phyloP scores from a whole-genome alignment of 2,888 invertebrate genomes.

The Oscheius sp. region DNA sequence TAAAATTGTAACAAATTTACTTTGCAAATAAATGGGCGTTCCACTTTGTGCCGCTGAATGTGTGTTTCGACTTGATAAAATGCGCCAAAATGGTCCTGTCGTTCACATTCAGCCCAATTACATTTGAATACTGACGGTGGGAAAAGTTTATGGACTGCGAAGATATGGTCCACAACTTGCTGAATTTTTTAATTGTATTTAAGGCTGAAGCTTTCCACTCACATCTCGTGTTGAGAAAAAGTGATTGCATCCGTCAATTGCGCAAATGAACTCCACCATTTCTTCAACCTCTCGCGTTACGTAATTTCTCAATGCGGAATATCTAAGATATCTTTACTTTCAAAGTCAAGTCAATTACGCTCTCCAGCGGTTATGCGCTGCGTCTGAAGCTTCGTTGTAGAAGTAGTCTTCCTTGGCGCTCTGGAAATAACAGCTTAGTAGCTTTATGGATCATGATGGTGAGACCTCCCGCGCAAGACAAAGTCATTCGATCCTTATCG shows the following conservation, averaged over 20 bases:
- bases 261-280: constrained; percentile 22
- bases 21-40: constrained; percentile 3
- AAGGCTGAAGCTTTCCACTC: background rate
- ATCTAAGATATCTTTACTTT: background rate
- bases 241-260: background rate
- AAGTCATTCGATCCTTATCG: constrained; percentile 6
- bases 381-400: constrained; percentile 2
- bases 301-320: constrained; percentile 2
- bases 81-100: constrained; percentile 5
- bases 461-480: constrained; percentile 12
- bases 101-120: constrained; percentile 12
- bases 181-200: background rate
- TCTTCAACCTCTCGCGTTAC: constrained; percentile 2
- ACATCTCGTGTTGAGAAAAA: constrained; percentile 8
- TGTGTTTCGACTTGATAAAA: constrained; percentile 19
- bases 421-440: background rate
- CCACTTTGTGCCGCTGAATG: constrained; percentile 6
- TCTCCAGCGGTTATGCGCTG: background rate
- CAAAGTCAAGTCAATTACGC: background rate
- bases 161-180: constrained; percentile 6
- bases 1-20: background rate
- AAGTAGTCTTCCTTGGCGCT: constrained; percentile 4
- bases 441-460: background rate
- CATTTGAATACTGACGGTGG: constrained; percentile 5
- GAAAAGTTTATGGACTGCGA: constrained; percentile 1